Percentiles rank a stretch among this genome's conserved stretches.
Evolutionary conservation across 2,113 vertebrate species (phyloP).

Genomic region (Dolichallabes microphthalmus): DNA sequence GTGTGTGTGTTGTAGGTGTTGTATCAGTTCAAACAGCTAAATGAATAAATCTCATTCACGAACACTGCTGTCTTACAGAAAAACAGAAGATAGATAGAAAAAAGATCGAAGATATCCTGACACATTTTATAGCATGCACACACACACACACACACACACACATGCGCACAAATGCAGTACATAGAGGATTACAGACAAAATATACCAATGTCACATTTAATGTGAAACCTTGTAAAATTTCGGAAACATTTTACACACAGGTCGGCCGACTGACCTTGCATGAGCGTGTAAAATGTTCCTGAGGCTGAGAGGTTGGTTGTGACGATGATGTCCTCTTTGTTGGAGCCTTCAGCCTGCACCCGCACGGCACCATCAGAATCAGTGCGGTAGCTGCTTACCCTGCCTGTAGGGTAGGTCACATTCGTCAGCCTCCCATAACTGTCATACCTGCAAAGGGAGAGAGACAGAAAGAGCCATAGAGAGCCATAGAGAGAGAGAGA

Average conservation of each 20-base stretch:
- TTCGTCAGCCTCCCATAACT: slow-evolving; percentile 93
- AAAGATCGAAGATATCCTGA: not conserved
- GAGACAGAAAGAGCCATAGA: not conserved
- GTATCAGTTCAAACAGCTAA: not conserved
- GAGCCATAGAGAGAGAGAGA: slow-evolving; percentile 4
- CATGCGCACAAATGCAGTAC: not conserved
- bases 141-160: not conserved
- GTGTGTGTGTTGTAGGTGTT: not conserved
- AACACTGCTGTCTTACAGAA: not conserved
- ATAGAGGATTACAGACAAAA: not conserved
- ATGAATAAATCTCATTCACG: not conserved
- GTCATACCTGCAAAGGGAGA: slow-evolving; percentile 80
- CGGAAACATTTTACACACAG: no score
- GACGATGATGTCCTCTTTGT: slow-evolving; percentile 92
- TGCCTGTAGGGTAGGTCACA: slow-evolving; percentile 93
- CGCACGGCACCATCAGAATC: slow-evolving; percentile 88
- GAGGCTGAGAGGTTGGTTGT: slow-evolving; percentile 97
- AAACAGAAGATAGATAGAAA: no score
- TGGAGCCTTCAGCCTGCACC: slow-evolving; percentile 89
- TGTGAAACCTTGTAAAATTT: not conserved
- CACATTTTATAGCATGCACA: not conserved
- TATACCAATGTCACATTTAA: not conserved
- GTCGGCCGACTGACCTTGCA: slow-evolving; percentile 81
- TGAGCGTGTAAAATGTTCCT: slow-evolving; percentile 92
- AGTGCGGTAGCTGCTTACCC: slow-evolving; percentile 92